These are phyloP conservation scores for Huso huso DNA, from an alignment of 2,797 vertebrate genomes.

Conservation along the genomic window DNA sequence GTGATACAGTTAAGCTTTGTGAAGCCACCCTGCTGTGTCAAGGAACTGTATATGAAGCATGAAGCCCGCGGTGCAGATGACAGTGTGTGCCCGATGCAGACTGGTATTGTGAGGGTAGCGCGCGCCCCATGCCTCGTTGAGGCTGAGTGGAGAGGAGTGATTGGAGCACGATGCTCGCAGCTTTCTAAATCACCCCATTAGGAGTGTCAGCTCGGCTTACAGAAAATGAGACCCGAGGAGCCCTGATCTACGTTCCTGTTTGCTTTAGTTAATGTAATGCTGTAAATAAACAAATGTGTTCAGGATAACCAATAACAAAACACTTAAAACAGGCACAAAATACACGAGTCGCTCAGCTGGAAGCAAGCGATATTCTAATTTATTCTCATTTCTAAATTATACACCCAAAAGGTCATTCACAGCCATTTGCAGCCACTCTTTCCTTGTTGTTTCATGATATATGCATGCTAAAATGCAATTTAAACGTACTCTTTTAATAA, in stretches of 20 bases:
- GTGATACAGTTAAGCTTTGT: too few species aligned
- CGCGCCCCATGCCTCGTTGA: neutral
- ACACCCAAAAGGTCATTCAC: neutral
- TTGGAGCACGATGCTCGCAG: neutral
- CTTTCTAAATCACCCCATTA: constrained; percentile 12
- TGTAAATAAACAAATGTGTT: constrained; percentile 1
- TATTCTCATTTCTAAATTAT: constrained; percentile 1
- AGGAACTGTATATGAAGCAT: too few species aligned
- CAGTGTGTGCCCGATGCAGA: neutral
- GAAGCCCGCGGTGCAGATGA: neutral
- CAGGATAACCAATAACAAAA: neutral
- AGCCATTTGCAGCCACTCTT: constrained; percentile 9
- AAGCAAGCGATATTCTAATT: constrained; percentile 9
- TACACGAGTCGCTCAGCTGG: constrained; percentile 4
- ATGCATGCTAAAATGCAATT: too few species aligned
- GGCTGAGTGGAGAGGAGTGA: too few species aligned
- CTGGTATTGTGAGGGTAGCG: neutral
- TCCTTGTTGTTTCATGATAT: neutral
- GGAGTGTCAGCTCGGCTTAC: neutral
- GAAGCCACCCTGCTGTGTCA: too few species aligned
- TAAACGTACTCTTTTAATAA: too few species aligned
- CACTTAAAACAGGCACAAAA: constrained; percentile 1
- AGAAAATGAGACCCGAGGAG: neutral
- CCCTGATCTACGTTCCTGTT: neutral
- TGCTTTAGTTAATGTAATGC: neutral